Evolutionary conservation across 35 echinoderm and acorn worm species (phyloP), one percentile per base, ranked within the genome.

Genomic region (Ophiothrix spiculata): DNA sequence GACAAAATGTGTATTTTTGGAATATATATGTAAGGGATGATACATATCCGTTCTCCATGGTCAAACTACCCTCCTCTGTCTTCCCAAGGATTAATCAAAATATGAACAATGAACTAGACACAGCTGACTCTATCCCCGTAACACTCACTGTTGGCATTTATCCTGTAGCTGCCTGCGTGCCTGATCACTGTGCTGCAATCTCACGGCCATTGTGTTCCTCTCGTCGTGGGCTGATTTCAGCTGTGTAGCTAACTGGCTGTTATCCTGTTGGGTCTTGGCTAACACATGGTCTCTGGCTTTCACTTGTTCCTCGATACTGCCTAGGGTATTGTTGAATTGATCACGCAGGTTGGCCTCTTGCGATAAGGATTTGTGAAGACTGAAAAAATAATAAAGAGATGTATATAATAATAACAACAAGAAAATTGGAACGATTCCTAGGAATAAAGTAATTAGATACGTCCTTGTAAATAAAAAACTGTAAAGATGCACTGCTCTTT

Each of bases 341-440:
- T 99, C 96, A 40, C 96, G 78, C 0, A 94, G 79, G 34, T 89
- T 74, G 15, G 81, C 81, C 42, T 99, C 96, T 37, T 99, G 96
- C n/a, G 96, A 94, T 28, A 99, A 75, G 17, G 96, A 99, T 81
- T 99, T 93, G 74, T 99, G 96, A 38, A 99, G 92, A 82, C 96
- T 98, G 78, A 32, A 64, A 64, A 40, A 16, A 74, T 25, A 77
- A 29, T 14, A 64, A 76, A 81, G 40, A 40, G 0, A 77, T 64
- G 38, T 29, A 42, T 31, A 36, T 64, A 63, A 33, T 6, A 36
- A 42, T 6, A 73, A 69, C 3, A 69, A 36, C 56, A 63, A 28
- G 14, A 14, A 63, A 28, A 63, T 28, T 14, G 14, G 17, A 25
- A 78, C 33, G 14, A 23, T 25, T 25, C 76, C 33, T 15, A 37